phyloP scores from a whole-genome alignment of 2,113 vertebrate genomes.

The Gasterosteus nipponicus region DNA sequence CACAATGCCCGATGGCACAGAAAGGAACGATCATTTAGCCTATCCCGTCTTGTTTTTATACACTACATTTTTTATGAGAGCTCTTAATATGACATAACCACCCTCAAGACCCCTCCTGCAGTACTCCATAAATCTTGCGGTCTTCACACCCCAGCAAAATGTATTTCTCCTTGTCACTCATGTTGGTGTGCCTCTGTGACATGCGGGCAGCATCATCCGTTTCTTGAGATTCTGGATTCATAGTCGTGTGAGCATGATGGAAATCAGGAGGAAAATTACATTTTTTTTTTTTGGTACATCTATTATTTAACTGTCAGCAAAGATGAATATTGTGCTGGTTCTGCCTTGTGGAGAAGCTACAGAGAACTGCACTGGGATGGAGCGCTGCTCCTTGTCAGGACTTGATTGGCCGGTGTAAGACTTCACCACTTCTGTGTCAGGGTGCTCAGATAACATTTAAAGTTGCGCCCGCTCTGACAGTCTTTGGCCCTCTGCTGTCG shows the following conservation, averaged over 20 bases:
- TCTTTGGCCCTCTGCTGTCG: slow-evolving; percentile 31
- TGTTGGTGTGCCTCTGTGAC: slow-evolving; percentile 53
- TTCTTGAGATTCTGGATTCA: slow-evolving; percentile 63
- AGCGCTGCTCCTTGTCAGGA: slow-evolving; percentile 62
- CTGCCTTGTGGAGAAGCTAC: slow-evolving; percentile 65
- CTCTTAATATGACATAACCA: slow-evolving; percentile 53
- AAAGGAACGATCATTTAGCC: slow-evolving; percentile 22
- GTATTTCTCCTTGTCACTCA: slow-evolving; percentile 67
- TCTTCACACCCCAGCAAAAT: slow-evolving; percentile 37
- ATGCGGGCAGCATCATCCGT: slow-evolving; percentile 57
- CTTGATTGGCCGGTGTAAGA: slow-evolving; percentile 46
- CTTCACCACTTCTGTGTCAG: slow-evolving; percentile 51
- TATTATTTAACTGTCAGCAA: slow-evolving; percentile 80
- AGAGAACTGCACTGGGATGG: slow-evolving; percentile 48
- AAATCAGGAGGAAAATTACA: slow-evolving; percentile 71
- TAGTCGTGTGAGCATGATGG: slow-evolving; percentile 67
- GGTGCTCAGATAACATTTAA: slow-evolving; percentile 47
- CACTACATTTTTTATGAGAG: slow-evolving; percentile 60
- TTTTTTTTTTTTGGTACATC: slow-evolving; percentile 66
- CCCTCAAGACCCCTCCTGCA: slow-evolving; percentile 54
- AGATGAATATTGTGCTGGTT: slow-evolving; percentile 71
- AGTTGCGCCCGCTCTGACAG: slow-evolving; percentile 46
- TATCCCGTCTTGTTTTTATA: slow-evolving; percentile 51
- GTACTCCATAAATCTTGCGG: slow-evolving; percentile 56
- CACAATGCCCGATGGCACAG: slow-evolving; percentile 25